These are phyloP conservation scores for Pachycephus smyrnensis DNA, from an alignment of 2,888 invertebrate genomes.

Conservation along the genomic window DNA sequence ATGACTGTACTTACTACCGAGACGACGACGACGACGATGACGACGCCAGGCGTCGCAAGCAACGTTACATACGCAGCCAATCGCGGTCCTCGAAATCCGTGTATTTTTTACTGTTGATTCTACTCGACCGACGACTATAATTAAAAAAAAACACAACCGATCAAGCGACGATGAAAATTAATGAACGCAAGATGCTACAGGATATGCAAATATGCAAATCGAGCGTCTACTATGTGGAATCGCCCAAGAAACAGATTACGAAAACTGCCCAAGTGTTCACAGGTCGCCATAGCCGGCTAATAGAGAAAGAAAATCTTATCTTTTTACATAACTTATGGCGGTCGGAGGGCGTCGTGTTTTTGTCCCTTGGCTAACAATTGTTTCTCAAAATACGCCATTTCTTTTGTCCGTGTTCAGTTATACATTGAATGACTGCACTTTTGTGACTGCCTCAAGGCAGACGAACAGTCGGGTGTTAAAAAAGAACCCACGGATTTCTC, in stretches of 20 bases:
- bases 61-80: neutral
- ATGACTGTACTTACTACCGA: neutral
- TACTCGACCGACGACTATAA: neutral
- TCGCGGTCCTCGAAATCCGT: neutral
- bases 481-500: neutral
- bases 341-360: neutral
- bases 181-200: neutral
- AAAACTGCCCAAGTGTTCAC: conserved; percentile 30
- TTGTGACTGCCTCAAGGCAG: neutral
- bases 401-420: neutral
- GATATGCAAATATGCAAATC: neutral
- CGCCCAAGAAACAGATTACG: neutral
- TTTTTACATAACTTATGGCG: neutral
- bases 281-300: conserved; percentile 18
- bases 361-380: neutral
- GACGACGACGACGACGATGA: neutral
- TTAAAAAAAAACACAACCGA: neutral
- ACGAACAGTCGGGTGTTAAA: neutral
- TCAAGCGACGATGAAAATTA: neutral
- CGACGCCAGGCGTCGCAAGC: neutral
- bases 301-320: neutral
- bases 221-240: neutral
- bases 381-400: neutral
- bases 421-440: neutral
- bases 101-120: neutral